Conservation (phyloP, 2,888 invertebrate genomes). For the Dolichomitus sp. region DNA sequence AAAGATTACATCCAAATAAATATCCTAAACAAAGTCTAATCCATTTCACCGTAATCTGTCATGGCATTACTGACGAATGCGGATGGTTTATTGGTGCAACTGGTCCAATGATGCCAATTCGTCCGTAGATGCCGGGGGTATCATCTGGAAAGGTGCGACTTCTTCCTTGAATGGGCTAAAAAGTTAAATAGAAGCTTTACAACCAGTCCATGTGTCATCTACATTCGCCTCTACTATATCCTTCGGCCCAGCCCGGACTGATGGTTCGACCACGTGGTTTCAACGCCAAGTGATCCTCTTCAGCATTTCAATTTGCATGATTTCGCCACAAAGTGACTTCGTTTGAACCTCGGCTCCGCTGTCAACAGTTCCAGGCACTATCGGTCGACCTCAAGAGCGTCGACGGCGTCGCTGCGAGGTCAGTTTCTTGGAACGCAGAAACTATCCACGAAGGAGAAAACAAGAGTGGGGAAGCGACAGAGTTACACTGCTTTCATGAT, state of each 20-base stretch:
- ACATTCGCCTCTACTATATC: background rate
- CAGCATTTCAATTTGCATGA: constrained; percentile 65
- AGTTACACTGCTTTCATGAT: constrained; percentile 41
- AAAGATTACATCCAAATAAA: too few relatives aligned
- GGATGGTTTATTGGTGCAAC: too few relatives aligned
- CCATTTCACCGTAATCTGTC: too few relatives aligned
- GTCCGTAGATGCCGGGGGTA: background rate
- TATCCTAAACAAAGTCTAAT: too few relatives aligned
- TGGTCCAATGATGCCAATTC: background rate
- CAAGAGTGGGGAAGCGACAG: constrained; percentile 34
- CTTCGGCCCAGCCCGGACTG: background rate
- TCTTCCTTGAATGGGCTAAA: background rate
- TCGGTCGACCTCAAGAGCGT: constrained; percentile 51
- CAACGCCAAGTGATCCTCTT: constrained; percentile 28
- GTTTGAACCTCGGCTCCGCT: constrained; percentile 42
- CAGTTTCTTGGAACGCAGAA: constrained; percentile 47
- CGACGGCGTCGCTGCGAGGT: constrained; percentile 20
- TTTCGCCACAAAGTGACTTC: constrained; percentile 60
- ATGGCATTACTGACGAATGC: too few relatives aligned
- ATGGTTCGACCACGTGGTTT: background rate
- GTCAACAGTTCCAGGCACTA: constrained; percentile 23
- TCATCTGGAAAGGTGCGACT: background rate
- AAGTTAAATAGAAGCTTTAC: background rate
- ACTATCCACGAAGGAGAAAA: constrained; percentile 1
- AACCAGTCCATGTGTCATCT: background rate